Base-by-base conservation (phyloP, 2,113 vertebrate species). In the Fregata magnificens region DNA sequence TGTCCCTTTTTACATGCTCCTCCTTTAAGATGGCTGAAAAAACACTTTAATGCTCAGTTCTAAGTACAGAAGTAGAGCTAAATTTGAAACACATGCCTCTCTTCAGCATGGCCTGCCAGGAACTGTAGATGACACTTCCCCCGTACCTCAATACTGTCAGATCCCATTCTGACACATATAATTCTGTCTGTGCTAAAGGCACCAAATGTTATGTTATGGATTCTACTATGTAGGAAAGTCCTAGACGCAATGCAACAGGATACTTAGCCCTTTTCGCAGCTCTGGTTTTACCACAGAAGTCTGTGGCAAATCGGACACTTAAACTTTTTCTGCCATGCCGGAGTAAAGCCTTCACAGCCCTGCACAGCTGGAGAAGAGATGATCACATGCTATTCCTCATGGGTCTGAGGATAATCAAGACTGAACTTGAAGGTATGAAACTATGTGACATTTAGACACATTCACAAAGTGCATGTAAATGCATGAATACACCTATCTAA, bases 51-150 rank as follows among this genome's bases (percentile, higher is more conserved):
- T 61, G 20, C 53, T 88, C 49, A 82, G 18, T 52, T 95, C 6
- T 26, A 92, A 88, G 55, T 70, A 62, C 8, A 45, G 34, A 91
- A 82, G 25, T 40, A 9, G 18, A 14, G 5, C 14, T 87, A 87
- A 89, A 94, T 79, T 84, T 89, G 69, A 94, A 94, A 96, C 77
- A 86, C 34, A 92, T 91, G 83, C 29, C 8, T 81, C 24, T 63
- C 40, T 88, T 61, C 72, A 74, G 34, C 47, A 47, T 24, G 22
- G n/a, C 59, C 70, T 73, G 53, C 59, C 5, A 5, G 47, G 34
- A 79, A 58, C 32, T 8, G 13, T 29, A 71, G 47, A 71, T 52
- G n/a, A 84, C 22, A 31, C 36, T 38, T 38, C 12, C 25, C 25
- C 59, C 2, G 1, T 40, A 67, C 19, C 25, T 70, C 31, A n/a